Evolutionary conservation across 1,140 invertebrate species (phyloP), one percentile per base, ranked within the genome.

Genomic region (Hycleus cichorii): DNA sequence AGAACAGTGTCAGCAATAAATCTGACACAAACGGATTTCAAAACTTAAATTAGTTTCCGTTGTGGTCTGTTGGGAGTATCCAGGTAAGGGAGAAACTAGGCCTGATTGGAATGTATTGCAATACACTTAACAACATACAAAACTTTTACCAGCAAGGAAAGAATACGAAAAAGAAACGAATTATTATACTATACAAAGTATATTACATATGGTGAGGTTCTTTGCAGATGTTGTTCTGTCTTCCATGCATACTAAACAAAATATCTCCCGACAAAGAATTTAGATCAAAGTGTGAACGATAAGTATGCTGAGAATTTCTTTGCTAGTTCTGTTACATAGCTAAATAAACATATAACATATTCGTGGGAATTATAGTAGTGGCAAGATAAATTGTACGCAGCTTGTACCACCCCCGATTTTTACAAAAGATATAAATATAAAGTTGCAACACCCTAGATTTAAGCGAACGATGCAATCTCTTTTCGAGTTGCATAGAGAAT

Each of bases 31-130:
- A 49, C 58, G 50, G 51, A 60, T 60, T 60, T 60, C 58, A 60
- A 60, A 60, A 60, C 58, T 60, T 60, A 60, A 60, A 60, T 60
- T 60, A 60, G 58, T 60, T 60, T 60, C 58, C 49, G 50, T 46
- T 60, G 49, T 56, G 58, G 58, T 50, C 58, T 55, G 51, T n/a
- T 47, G 58, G 58, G 58, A 60, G 26, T 48, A 39, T 32, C 40
- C 58, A 60, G 58, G 58, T 60, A 60, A 39, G 45, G 55, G 55
- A 56, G 58, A 52, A 32, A 32, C 32, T 32, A 49, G 52, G 42
- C 39, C 47, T 39, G 57, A 52, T 50, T 47, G 47, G 50, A 58
- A 58, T 58, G 48, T 58, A 58, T 58, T 58, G 44, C 51, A 58
- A 32, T 32, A 32, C 32, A 32, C 4, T 40, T 11, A 18, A 40